Conservation (phyloP, 2,888 invertebrate species). For the Meiosimyza platycephala region DNA sequence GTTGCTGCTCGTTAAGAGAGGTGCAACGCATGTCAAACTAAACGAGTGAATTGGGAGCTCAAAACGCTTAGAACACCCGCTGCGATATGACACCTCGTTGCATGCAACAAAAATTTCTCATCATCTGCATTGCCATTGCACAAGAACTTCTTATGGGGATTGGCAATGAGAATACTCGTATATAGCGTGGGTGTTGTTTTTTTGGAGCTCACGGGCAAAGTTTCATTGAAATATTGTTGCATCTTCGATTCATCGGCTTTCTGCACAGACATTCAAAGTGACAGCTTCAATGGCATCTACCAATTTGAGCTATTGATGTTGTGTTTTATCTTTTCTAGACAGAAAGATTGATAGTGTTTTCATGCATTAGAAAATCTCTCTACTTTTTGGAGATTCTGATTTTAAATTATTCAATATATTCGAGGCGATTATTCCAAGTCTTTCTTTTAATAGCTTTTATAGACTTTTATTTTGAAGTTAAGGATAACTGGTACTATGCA, state of each 20-base stretch:
- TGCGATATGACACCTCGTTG: constrained; percentile 55
- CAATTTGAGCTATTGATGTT: not conserved
- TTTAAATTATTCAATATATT: no score
- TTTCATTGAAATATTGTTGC: constrained; percentile 27
- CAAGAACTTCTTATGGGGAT: not conserved
- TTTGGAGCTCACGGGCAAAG: constrained; percentile 35
- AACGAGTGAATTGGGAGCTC: not conserved
- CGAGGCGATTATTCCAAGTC: no score
- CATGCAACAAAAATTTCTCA: not conserved
- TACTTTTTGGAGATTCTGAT: no score
- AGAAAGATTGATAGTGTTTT: no score
- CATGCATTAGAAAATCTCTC: no score
- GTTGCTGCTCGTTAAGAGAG: no score
- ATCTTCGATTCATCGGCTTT: not conserved
- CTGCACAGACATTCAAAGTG: constrained; percentile 5
- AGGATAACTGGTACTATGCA: no score
- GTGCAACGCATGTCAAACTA: not conserved
- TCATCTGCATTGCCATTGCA: not conserved
- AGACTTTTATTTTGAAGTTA: no score
- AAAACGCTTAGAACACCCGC: constrained; percentile 51
- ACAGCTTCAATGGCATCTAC: constrained; percentile 31
- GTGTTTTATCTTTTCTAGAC: not conserved
- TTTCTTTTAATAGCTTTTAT: no score
- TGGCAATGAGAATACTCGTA: no score
- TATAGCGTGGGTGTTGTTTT: not conserved